Evolutionary conservation across 2,797 vertebrate genomes (phyloP).

Genomic region (Coendou prehensilis): DNA sequence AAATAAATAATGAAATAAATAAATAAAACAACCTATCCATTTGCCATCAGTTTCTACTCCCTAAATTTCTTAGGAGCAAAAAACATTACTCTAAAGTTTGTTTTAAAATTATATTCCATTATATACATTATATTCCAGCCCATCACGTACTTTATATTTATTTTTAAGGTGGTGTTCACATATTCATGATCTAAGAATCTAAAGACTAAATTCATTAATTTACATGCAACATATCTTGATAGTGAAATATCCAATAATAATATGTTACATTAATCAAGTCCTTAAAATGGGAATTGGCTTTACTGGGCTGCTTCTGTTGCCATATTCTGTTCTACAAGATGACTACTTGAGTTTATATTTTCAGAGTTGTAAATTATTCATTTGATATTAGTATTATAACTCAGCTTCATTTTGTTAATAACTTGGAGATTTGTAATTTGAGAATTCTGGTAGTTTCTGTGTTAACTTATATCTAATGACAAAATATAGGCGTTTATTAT

Average conservation of each 20-base stretch:
- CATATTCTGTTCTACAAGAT: neutral
- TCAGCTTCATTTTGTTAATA: neutral
- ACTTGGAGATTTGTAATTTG: conserved; percentile 18
- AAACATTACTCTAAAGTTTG: conserved; percentile 11
- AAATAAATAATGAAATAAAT: neutral
- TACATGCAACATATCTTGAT: neutral
- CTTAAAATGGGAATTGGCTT: neutral
- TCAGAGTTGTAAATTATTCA: neutral
- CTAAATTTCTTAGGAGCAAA: neutral
- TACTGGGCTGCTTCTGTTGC: neutral
- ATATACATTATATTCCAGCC: neutral
- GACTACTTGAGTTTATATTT: neutral
- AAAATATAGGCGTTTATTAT: conserved; percentile 16
- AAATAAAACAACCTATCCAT: neutral
- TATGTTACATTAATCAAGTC: neutral
- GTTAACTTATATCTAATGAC: conserved; percentile 17
- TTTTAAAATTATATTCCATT: neutral
- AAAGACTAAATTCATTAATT: neutral
- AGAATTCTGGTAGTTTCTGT: neutral
- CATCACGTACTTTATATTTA: neutral
- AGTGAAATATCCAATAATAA: conserved; percentile 16
- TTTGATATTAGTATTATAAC: neutral
- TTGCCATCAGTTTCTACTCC: neutral
- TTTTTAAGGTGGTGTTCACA: neutral
- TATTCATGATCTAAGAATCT: neutral